Percentiles rank a stretch among this genome's conserved stretches.
Evolutionary conservation across 1,140 invertebrate species (phyloP).

Genomic region (Kradibia gibbosae): DNA sequence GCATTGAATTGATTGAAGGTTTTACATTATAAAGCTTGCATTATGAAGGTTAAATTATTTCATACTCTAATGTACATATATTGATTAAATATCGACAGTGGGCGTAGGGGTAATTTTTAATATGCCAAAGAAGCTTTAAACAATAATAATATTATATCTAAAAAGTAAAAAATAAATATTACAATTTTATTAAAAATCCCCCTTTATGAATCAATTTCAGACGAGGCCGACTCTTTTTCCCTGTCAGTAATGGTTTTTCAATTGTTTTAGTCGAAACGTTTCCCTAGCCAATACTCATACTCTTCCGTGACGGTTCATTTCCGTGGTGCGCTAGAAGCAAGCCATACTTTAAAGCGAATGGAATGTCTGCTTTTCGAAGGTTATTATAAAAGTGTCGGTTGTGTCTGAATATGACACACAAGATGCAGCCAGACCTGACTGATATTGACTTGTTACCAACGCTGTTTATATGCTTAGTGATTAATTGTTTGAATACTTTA

Average conservation of each 20-base stretch:
- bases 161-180: neutral
- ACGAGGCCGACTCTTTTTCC: neutral
- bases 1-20: no score
- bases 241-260: conserved; percentile 26
- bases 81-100: no score
- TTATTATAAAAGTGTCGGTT: conserved; percentile 34
- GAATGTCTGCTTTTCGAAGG: conserved; percentile 11
- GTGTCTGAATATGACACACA: conserved; percentile 22
- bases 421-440: neutral
- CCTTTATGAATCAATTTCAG: neutral
- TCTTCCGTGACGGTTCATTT: neutral
- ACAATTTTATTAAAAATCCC: neutral
- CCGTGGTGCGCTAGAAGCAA: neutral
- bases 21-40: no score
- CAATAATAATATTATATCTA: no score
- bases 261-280: conserved; percentile 11
- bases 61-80: no score
- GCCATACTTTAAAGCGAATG: conserved; percentile 11
- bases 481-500: conserved; percentile 41
- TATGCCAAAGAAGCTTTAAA: no score
- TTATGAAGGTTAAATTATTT: no score
- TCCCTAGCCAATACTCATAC: neutral
- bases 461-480: conserved; percentile 14
- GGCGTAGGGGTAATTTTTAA: no score
- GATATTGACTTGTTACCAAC: conserved; percentile 40